phyloP scores from a whole-genome alignment of 2,797 vertebrate species.

The Discoglossus pictus region DNA sequence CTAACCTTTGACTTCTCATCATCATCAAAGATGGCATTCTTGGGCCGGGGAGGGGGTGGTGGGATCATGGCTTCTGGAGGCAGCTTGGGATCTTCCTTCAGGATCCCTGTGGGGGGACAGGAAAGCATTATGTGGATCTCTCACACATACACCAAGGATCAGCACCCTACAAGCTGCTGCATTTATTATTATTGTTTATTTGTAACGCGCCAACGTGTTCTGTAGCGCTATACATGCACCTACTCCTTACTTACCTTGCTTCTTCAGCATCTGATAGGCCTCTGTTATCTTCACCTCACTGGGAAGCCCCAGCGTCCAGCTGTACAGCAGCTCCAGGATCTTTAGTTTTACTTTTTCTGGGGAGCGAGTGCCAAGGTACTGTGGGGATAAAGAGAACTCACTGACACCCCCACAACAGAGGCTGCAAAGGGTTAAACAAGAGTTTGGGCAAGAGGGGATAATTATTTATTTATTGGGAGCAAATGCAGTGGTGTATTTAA shows the following conservation, averaged over 20 bases:
- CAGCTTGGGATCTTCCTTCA: constrained; percentile 89
- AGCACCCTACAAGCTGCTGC: too few relatives aligned
- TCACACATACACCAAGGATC: too few relatives aligned
- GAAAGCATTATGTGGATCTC: too few relatives aligned
- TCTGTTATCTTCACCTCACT: constrained; percentile 91
- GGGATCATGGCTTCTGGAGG: constrained; percentile 79
- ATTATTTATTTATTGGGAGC: too few relatives aligned
- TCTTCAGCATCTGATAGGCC: constrained; percentile 97
- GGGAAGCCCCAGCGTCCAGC: constrained; percentile 87
- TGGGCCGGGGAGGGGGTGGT: constrained; percentile 80
- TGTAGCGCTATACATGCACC: too few relatives aligned
- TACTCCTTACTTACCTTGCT: constrained; percentile 85
- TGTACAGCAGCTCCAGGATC: constrained; percentile 90
- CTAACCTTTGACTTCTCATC: constrained; percentile 97
- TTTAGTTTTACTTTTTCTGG: constrained; percentile 92
- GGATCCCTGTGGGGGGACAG: constrained; percentile 79
- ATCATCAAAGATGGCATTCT: constrained; percentile 92
- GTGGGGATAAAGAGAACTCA: constrained; percentile 26
- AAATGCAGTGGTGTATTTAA: too few relatives aligned
- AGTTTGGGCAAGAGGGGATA: too few relatives aligned
- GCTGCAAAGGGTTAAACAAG: too few relatives aligned
- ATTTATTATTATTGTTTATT: too few relatives aligned
- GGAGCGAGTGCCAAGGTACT: constrained; percentile 92
- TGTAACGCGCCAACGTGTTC: too few relatives aligned
- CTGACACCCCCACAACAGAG: too few relatives aligned